Percentiles rank a stretch among this genome's conserved stretches.
These are phyloP conservation scores for Pristionchus maxplancki DNA, from an alignment of 2,888 invertebrate species.

Conservation along the genomic window DNA sequence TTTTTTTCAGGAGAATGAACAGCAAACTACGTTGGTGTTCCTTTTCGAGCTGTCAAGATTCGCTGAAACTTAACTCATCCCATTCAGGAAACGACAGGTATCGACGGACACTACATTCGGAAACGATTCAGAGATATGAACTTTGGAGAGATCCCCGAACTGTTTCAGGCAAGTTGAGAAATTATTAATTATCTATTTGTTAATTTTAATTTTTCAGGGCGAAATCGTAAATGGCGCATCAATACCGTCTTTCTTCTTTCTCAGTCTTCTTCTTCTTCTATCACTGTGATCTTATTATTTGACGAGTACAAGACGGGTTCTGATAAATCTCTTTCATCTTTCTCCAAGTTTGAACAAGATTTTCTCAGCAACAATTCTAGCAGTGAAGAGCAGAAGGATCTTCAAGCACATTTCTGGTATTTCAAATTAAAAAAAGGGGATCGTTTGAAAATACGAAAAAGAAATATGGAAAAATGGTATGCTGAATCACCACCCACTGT, in stretches of 20 bases:
- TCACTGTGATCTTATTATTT: not conserved
- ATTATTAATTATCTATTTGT: not conserved
- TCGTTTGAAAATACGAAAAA: too few species aligned
- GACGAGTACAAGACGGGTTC: not conserved
- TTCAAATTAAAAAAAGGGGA: too few species aligned
- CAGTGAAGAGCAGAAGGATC: not conserved
- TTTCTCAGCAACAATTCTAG: not conserved
- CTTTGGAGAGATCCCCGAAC: constrained; percentile 43
- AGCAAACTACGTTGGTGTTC: not conserved
- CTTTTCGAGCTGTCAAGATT: not conserved
- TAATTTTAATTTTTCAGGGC: constrained; percentile 10
- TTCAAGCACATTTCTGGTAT: too few species aligned
- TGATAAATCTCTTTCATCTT: constrained; percentile 4
- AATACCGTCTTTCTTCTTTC: not conserved
- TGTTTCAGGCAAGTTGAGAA: constrained; percentile 35
- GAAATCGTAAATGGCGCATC: constrained; percentile 28
- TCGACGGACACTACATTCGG: constrained; percentile 27
- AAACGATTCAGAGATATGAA: constrained; percentile 49
- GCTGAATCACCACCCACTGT: too few species aligned
- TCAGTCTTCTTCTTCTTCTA: not conserved
- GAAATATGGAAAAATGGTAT: too few species aligned
- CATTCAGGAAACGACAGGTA: constrained; percentile 42
- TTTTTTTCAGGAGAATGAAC: not conserved
- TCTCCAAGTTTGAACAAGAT: not conserved
- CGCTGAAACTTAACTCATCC: not conserved